These are phyloP conservation scores for Clarias platycephalus DNA, from an alignment of 2,797 vertebrate species.

Conservation along the genomic window DNA sequence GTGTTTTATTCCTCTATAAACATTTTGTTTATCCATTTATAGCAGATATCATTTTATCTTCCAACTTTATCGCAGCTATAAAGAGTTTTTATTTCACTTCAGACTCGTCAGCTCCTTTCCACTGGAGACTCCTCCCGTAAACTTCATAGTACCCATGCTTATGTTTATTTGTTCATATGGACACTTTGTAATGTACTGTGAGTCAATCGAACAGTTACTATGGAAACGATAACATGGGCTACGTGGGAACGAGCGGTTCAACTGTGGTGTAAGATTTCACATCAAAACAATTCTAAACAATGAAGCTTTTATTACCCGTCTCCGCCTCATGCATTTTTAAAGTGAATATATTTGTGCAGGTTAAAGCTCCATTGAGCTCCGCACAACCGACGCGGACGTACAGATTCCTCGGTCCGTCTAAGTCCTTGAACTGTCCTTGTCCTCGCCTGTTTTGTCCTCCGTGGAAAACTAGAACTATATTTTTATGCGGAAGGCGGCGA, in stretches of 20 bases:
- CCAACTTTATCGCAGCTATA: not conserved
- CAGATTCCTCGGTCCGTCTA: not conserved
- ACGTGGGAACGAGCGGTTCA: not conserved
- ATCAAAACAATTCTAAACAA: not conserved
- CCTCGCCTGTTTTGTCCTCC: no score
- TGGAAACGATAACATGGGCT: not conserved
- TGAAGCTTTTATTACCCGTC: not conserved
- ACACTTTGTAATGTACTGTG: not conserved
- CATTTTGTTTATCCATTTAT: not conserved
- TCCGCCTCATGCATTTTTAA: not conserved
- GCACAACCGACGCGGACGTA: not conserved
- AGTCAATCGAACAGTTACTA: not conserved
- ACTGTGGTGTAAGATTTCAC: no score
- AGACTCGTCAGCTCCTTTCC: not conserved
- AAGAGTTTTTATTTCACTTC: not conserved
- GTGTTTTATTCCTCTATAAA: not conserved
- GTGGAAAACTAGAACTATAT: not conserved
- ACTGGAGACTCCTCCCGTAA: not conserved
- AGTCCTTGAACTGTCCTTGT: conserved; percentile 4
- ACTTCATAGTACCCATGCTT: not conserved
- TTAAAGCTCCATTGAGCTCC: not conserved
- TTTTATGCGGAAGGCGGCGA: not conserved
- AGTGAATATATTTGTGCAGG: not conserved
- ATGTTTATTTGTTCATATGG: not conserved
- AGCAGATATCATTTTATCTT: not conserved